Evolutionary conservation across 2,113 vertebrate species (phyloP).

Genomic region (Notarius quadriscutis): DNA sequence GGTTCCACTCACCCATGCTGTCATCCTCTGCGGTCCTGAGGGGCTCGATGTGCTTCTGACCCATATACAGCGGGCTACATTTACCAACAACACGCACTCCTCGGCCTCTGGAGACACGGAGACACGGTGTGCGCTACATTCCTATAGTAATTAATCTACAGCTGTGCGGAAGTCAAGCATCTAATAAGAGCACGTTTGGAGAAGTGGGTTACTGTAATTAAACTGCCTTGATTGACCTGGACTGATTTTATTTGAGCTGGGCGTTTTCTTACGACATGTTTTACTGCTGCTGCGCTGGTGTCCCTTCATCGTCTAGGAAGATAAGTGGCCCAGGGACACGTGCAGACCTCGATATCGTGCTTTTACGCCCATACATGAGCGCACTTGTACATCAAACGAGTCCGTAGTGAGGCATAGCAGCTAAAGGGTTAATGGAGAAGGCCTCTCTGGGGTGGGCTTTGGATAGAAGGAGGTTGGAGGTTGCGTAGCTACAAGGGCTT

Average conservation of each 20-base stretch:
- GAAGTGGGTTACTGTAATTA: constrained; percentile 51
- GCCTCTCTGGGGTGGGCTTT: constrained; percentile 53
- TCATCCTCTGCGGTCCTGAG: constrained; percentile 38
- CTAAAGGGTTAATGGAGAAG: constrained; percentile 54
- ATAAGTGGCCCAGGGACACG: not conserved
- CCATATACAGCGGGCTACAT: constrained; percentile 49
- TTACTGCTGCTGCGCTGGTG: not conserved
- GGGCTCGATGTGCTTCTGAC: constrained; percentile 47
- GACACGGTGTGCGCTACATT: constrained; percentile 39
- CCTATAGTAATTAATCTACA: constrained; percentile 51
- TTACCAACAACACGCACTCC: constrained; percentile 41
- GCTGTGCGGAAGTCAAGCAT: constrained; percentile 26
- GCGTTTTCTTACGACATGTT: not conserved
- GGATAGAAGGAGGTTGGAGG: constrained; percentile 68
- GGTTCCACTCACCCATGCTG: constrained; percentile 32
- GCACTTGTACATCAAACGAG: not conserved
- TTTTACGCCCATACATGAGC: not conserved
- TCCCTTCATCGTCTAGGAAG: constrained; percentile 12
- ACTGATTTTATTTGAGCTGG: constrained; percentile 24
- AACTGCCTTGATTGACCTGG: constrained; percentile 36
- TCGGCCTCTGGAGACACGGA: constrained; percentile 46
- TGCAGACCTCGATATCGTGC: not conserved
- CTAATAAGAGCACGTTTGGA: constrained; percentile 30
- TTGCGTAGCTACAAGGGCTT: constrained; percentile 76
- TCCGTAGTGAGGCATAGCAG: constrained; percentile 39